Percentiles rank a stretch among this genome's conserved stretches.
Conservation (phyloP, 2,113 vertebrate genomes). For the Ophiodon elongatus region DNA sequence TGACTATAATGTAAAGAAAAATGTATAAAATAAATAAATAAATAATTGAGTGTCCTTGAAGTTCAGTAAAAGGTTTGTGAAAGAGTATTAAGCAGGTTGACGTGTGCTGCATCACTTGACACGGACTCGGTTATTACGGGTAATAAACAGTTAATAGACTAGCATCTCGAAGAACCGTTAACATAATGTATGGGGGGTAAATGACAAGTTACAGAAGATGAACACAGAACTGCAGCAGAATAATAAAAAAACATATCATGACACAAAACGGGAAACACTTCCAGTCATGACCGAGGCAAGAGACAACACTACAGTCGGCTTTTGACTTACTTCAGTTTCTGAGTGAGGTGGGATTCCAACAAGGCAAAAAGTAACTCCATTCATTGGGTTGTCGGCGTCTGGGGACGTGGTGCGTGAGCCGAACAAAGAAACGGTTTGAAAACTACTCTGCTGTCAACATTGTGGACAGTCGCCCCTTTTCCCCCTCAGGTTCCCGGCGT, state of each 20-base stretch:
- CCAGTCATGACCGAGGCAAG: not conserved
- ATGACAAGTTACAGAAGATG: not conserved
- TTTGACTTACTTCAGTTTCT: slow-evolving; percentile 82
- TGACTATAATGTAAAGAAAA: not conserved
- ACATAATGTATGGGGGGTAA: not conserved
- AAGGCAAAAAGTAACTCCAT: slow-evolving; percentile 96
- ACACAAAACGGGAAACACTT: not conserved
- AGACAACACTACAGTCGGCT: not conserved
- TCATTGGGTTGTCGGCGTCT: slow-evolving; percentile 84
- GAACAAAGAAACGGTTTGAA: not conserved
- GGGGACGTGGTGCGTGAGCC: not conserved
- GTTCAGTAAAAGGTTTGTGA: not conserved
- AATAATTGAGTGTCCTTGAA: not conserved
- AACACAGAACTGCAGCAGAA: not conserved
- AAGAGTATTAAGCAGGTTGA: not conserved
- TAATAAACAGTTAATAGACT: not conserved
- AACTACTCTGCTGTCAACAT: slow-evolving; percentile 37
- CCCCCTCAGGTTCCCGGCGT: not conserved
- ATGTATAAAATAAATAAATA: not conserved
- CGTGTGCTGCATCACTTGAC: not conserved
- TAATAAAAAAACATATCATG: not conserved
- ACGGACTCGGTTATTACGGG: not conserved
- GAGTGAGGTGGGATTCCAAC: slow-evolving; percentile 92
- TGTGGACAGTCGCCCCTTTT: not conserved
- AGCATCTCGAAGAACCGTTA: not conserved